Base-by-base conservation (phyloP, 2,888 invertebrate genomes). In the Polyommatus icarus region DNA sequence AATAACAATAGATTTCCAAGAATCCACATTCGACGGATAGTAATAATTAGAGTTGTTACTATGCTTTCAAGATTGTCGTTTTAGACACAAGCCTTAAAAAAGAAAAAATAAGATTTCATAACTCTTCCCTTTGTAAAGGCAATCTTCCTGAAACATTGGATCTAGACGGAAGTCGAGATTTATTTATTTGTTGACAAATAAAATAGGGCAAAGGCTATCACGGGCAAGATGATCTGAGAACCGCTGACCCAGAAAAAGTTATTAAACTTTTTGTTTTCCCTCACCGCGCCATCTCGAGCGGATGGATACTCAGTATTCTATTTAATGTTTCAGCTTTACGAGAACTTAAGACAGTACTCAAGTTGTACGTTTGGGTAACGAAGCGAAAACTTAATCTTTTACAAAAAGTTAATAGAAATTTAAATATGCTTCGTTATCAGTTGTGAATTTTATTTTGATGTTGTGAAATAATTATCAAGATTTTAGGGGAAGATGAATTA, bases 241-340 rank as follows among this genome's bases (percentile, higher is more conserved):
- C 67, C 67, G 29, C 67, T 67, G 67, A 32, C 67, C 67, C 67
- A 67, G 67, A 67, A 67, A 67, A 67, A 67, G 67, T 67, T 67
- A 67, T 67, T 67, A 67, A 67, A 67, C 67, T 29, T 67, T 32
- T 67, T 67, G 67, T 67, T 32, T 67, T 67, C 18, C 67, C 20
- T 18, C 67, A 32, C 67, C 29, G 67, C 29, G 29, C 12, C 29
- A 67, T 67, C 67, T 67, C 29, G 15, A 32, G 67, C 67, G 67
- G 7, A 6, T 67, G 67, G 7, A 6, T 67, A 67, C 67, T 32
- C 67, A 6, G 15, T 67, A 15, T 67, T 67, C 18, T 67, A 32
- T 32, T 67, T 67, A 32, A 67, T 32, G 67, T 67, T 67, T 67
- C 29, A 61, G 12, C 29, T 67, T 67, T 29, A 67, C 12, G 61